These are phyloP conservation scores for Megalopta genalis DNA, from an alignment of 1,140 invertebrate species.

Conservation along the genomic window DNA sequence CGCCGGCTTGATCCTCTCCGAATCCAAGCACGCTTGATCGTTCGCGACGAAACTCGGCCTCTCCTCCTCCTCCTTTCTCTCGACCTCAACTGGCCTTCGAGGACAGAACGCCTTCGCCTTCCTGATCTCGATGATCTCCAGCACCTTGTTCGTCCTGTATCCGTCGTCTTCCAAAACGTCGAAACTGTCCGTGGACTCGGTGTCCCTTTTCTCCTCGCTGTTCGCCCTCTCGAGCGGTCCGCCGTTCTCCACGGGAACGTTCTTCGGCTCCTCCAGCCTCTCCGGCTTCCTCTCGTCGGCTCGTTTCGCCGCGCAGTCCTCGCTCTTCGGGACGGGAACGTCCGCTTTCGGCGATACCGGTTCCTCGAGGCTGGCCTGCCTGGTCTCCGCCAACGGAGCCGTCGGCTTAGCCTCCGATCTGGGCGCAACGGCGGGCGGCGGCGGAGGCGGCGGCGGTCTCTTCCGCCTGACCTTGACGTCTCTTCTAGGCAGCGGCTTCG, in stretches of 20 bases:
- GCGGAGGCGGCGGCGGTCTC: slow-evolving; percentile 78
- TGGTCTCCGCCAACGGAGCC: slow-evolving; percentile 26
- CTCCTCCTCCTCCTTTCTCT: neutral
- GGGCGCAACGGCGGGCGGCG: slow-evolving; percentile 67
- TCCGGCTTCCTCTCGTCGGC: neutral
- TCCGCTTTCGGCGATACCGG: neutral
- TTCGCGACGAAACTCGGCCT: neutral
- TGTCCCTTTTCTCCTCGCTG: slow-evolving; percentile 8
- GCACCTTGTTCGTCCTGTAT: slow-evolving; percentile 61
- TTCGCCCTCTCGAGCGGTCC: too few species aligned
- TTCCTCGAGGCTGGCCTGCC: slow-evolving; percentile 20
- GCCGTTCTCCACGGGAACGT: too few species aligned
- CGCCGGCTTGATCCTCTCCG: neutral
- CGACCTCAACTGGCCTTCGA: neutral
- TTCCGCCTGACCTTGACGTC: slow-evolving; percentile 74
- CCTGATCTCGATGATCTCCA: slow-evolving; percentile 71
- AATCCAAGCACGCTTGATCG: neutral
- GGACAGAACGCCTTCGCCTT: slow-evolving; percentile 45
- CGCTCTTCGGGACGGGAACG: neutral
- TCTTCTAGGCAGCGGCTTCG: slow-evolving; percentile 75
- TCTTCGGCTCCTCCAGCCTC: neutral
- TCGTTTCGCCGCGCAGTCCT: neutral
- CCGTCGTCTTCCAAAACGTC: neutral
- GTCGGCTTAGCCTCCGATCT: slow-evolving; percentile 22
- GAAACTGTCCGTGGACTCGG: slow-evolving; percentile 2